Conservation (phyloP, 2,888 invertebrate species). For the Amaurobius ferox region DNA sequence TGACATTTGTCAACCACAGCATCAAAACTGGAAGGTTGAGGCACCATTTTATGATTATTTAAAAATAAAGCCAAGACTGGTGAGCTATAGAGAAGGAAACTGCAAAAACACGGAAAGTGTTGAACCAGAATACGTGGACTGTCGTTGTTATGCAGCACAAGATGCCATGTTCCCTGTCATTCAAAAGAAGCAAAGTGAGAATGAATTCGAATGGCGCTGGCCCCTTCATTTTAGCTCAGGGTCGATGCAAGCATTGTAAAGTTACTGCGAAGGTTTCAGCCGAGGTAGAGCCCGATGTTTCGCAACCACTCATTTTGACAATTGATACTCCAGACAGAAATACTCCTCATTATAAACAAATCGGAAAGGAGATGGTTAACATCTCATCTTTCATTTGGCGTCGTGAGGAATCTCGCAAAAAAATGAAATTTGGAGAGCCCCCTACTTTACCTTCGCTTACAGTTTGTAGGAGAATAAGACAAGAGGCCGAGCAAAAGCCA, state of each 20-base stretch:
- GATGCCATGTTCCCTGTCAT: background rate
- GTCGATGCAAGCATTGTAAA: background rate
- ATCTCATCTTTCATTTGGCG: no score
- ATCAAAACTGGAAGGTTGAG: background rate
- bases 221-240: background rate
- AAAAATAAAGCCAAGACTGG: background rate
- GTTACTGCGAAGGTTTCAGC: background rate
- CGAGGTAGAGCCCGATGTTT: background rate
- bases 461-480: background rate
- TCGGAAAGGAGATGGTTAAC: no score
- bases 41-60: background rate
- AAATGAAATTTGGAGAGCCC: background rate
- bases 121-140: background rate
- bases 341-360: background rate
- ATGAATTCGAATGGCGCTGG: background rate
- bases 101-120: no score
- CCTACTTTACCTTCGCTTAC: background rate
- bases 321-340: background rate
- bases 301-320: background rate
- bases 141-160: background rate
- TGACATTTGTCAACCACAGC: no score
- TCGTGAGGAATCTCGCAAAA: background rate
- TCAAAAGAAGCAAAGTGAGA: no score
- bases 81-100: background rate
- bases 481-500: no score